Percentiles rank a stretch among this genome's conserved stretches.
phyloP scores from a whole-genome alignment of 2,113 vertebrate genomes.

The Lucifuga dentata region DNA sequence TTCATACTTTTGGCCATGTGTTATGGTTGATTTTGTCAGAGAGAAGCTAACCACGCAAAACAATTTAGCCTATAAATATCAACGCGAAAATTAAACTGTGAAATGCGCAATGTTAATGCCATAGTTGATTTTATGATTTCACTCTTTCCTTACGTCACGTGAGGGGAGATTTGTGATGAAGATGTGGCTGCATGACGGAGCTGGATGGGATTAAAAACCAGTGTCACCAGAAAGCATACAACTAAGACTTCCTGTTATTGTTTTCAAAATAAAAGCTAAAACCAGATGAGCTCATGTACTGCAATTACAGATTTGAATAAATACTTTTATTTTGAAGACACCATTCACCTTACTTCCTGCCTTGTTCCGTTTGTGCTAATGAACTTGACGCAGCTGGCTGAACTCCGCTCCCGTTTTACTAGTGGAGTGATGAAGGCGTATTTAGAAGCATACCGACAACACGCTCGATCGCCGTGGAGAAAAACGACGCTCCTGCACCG shows the following conservation, averaged over 20 bases:
- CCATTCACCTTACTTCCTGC: rapidly evolving
- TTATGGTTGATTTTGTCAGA: too few relatives aligned
- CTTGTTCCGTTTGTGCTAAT: rapidly evolving
- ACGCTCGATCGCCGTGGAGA: slow-evolving; percentile 34
- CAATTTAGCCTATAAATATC: neutral
- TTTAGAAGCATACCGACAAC: slow-evolving; percentile 48
- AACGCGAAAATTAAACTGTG: neutral
- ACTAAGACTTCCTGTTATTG: rapidly evolving
- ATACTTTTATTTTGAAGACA: slow-evolving; percentile 45
- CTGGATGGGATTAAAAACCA: slow-evolving; percentile 43
- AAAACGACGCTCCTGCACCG: slow-evolving; percentile 22
- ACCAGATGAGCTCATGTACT: rapidly evolving
- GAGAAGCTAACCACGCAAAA: too few relatives aligned
- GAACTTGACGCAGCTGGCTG: slow-evolving; percentile 24
- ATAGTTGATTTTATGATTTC: slow-evolving; percentile 10
- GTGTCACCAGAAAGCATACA: rapidly evolving
- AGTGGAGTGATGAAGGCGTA: slow-evolving; percentile 68
- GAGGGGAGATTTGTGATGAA: slow-evolving; percentile 39
- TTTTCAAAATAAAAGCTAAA: slow-evolving; percentile 47
- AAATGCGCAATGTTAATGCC: slow-evolving; percentile 2
- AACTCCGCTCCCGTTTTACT: slow-evolving; percentile 47
- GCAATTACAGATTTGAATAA: rapidly evolving
- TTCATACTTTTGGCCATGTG: too few relatives aligned
- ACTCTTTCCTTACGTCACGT: slow-evolving; percentile 60
- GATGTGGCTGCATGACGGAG: slow-evolving; percentile 30